Evolutionary conservation across 2,888 invertebrate genomes (phyloP).

Genomic region (Mylabris sibirica): DNA sequence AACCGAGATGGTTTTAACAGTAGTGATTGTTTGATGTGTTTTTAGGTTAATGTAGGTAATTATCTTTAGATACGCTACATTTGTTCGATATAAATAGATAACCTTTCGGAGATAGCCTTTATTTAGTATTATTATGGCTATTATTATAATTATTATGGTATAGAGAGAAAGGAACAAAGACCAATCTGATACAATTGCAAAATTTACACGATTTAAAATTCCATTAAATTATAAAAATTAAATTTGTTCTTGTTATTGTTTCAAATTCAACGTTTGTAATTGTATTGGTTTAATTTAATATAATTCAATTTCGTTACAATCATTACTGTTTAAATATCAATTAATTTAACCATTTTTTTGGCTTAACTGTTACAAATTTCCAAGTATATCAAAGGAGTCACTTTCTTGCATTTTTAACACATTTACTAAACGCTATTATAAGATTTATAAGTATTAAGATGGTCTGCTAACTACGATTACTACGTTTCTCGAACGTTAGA

Average conservation of each 20-base stretch:
- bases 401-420: no score
- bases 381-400: no score
- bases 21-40: not conserved
- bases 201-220: not conserved
- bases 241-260: not conserved
- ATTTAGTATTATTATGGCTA: not conserved
- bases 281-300: no score
- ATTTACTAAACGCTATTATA: no score
- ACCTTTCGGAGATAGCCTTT: constrained; percentile 32
- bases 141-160: not conserved
- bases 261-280: no score
- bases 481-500: no score
- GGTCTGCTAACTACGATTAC: no score
- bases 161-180: not conserved
- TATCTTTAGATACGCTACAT: constrained; percentile 17
- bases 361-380: no score
- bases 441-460: no score
- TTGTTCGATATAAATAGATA: constrained; percentile 25
- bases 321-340: no score
- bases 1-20: not conserved
- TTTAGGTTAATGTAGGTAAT: constrained; percentile 3
- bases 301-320: no score
- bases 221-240: not conserved
- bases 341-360: no score
- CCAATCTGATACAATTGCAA: not conserved